These are phyloP conservation scores for Prionailurus viverrinus DNA, from an alignment of 2,113 vertebrate species.

Conservation along the genomic window DNA sequence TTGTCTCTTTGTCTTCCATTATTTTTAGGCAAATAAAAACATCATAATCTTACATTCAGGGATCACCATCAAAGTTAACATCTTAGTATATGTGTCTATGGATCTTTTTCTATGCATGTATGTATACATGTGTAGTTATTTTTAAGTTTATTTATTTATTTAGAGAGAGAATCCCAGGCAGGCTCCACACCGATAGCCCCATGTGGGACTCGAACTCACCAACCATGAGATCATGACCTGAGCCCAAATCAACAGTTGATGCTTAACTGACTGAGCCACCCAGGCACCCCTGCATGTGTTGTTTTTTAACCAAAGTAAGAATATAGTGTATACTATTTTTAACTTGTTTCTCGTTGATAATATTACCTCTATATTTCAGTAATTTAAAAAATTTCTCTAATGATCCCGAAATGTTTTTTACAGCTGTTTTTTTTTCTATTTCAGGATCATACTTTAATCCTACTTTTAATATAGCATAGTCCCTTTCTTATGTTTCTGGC, in stretches of 20 bases:
- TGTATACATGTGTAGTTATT: not conserved
- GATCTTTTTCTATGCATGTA: not conserved
- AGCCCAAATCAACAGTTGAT: too few relatives aligned
- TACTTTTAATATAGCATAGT: not conserved
- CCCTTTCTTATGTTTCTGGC: not conserved
- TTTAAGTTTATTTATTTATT: too few relatives aligned
- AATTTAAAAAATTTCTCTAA: not conserved
- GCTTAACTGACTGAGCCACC: too few relatives aligned
- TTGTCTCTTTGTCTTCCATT: not conserved
- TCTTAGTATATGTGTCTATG: not conserved
- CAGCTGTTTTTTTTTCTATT: not conserved
- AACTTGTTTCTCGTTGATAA: not conserved
- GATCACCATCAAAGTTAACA: not conserved
- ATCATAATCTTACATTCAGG: not conserved
- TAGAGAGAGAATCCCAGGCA: too few relatives aligned
- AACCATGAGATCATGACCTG: too few relatives aligned
- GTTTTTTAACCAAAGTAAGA: not conserved
- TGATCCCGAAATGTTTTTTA: constrained; percentile 9
- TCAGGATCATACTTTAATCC: not conserved
- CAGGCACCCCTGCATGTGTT: not conserved
- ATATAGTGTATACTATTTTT: not conserved
- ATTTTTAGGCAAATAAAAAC: constrained; percentile 24
- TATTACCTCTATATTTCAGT: not conserved
- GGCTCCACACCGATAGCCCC: too few relatives aligned
- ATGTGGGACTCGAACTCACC: too few relatives aligned